A percentile compares a stretch with the other conserved stretches of the same genome.
These are phyloP conservation scores for Gallinago stenura DNA, from an alignment of 2,797 vertebrate species.

Conservation along the genomic window DNA sequence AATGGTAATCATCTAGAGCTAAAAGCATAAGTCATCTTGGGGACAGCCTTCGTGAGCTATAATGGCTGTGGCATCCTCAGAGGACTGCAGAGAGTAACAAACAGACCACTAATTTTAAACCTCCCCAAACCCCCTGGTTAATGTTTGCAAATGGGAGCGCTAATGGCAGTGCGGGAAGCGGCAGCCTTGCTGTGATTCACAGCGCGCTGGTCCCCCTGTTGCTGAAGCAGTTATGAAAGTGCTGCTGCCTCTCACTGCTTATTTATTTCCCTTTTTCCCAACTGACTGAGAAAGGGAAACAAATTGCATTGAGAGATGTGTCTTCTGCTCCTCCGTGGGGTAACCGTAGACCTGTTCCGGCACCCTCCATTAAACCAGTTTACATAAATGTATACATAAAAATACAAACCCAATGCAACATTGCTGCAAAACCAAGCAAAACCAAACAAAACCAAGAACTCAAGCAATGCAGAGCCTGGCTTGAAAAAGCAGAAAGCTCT, in stretches of 20 bases:
- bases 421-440: not conserved
- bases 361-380: not conserved
- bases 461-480: not conserved
- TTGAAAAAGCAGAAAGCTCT: not conserved
- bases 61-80: not conserved
- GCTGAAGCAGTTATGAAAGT: not conserved
- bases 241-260: not conserved
- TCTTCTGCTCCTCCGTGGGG: not conserved
- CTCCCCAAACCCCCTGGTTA: conserved; percentile 24
- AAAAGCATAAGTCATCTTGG: not conserved
- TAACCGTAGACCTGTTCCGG: not conserved
- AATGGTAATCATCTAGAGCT: not conserved
- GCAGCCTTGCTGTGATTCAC: not conserved
- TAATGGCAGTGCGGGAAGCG: not conserved
- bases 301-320: not conserved
- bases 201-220: not conserved
- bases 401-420: not conserved
- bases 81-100: not conserved
- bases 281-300: not conserved
- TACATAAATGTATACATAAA: not conserved
- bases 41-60: not conserved
- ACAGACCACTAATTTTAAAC: conserved; percentile 40
- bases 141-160: not conserved
- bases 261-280: not conserved
- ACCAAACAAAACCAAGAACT: not conserved